phyloP scores from a whole-genome alignment of 2,113 vertebrate genomes.

The Sturnus vulgaris region DNA sequence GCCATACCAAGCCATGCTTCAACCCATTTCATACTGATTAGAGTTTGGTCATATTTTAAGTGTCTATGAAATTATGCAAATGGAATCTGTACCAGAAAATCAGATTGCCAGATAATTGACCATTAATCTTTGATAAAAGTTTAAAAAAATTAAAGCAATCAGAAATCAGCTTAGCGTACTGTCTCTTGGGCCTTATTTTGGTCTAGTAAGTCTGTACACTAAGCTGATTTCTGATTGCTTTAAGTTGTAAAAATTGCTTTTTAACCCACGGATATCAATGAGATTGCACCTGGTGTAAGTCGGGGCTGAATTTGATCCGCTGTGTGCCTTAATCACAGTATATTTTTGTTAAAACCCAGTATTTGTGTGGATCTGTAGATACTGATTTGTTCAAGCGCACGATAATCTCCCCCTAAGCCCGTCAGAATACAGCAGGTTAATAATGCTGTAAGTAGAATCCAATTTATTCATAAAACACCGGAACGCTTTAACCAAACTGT shows the following conservation, averaged over 20 bases:
- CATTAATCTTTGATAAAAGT: slow-evolving; percentile 68
- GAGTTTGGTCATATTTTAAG: slow-evolving; percentile 56
- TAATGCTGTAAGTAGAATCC: slow-evolving; percentile 60
- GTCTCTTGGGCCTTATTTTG: slow-evolving; percentile 61
- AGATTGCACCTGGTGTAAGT: slow-evolving; percentile 61
- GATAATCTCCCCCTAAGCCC: slow-evolving; percentile 62
- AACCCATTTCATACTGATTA: slow-evolving; percentile 60
- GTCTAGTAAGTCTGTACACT: slow-evolving; percentile 50
- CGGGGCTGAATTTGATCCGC: slow-evolving; percentile 39
- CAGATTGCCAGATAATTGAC: slow-evolving; percentile 67
- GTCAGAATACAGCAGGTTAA: slow-evolving; percentile 66
- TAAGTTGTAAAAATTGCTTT: slow-evolving; percentile 67
- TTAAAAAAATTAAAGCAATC: slow-evolving; percentile 64
- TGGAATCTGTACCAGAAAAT: slow-evolving; percentile 62
- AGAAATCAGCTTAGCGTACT: slow-evolving; percentile 54
- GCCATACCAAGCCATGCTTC: slow-evolving; percentile 10
- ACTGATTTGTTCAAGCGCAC: slow-evolving; percentile 54
- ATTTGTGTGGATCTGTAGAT: slow-evolving; percentile 54
- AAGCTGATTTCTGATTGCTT: slow-evolving; percentile 68
- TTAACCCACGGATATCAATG: slow-evolving; percentile 61
- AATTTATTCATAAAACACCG: slow-evolving; percentile 69
- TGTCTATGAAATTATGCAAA: slow-evolving; percentile 67
- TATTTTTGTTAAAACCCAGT: slow-evolving; percentile 64
- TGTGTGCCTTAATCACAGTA: slow-evolving; percentile 59
- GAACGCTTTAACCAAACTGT: slow-evolving; percentile 61